A percentile compares a stretch with the other conserved stretches of the same genome.
phyloP scores from a whole-genome alignment of 1,140 invertebrate species.

The Vollenhovia emeryi region DNA sequence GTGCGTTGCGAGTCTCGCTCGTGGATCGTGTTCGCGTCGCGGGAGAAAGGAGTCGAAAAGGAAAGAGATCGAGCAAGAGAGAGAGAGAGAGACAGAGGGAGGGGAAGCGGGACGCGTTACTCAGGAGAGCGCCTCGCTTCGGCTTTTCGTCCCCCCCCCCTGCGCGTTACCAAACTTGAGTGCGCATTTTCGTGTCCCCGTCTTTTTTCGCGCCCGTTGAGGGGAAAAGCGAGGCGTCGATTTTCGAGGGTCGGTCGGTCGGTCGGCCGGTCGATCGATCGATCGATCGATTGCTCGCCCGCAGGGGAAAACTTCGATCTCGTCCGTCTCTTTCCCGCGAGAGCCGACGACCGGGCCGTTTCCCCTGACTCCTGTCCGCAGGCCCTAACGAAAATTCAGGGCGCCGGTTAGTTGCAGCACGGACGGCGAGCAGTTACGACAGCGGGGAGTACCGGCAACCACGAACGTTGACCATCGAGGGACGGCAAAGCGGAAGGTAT shows the following conservation, averaged over 20 bases:
- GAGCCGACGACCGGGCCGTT: neutral
- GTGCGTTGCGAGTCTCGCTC: conserved; percentile 62
- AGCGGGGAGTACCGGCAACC: neutral
- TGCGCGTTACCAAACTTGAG: neutral
- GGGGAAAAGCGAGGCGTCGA: neutral
- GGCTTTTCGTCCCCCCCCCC: neutral
- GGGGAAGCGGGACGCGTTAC: conserved; percentile 30
- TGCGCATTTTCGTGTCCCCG: conserved; percentile 20
- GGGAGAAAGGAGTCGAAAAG: too few relatives aligned
- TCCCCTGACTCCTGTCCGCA: neutral
- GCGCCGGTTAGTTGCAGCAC: neutral
- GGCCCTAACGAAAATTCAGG: conserved; percentile 1
- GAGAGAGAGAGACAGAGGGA: conserved; percentile 19
- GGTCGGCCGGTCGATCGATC: neutral
- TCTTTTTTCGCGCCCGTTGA: neutral
- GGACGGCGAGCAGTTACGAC: neutral
- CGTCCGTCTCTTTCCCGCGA: neutral
- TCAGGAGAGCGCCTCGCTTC: neutral
- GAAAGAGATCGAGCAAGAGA: conserved; percentile 8
- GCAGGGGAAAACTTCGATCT: neutral
- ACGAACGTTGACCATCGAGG: neutral
- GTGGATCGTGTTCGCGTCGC: conserved; percentile 3
- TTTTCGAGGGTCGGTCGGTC: neutral
- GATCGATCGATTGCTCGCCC: neutral
- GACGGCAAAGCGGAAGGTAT: conserved; percentile 8